A percentile compares a stretch with the other conserved stretches of the same genome.
Conservation (phyloP, 2,888 invertebrate species). For the Notocelia uddmanniana region DNA sequence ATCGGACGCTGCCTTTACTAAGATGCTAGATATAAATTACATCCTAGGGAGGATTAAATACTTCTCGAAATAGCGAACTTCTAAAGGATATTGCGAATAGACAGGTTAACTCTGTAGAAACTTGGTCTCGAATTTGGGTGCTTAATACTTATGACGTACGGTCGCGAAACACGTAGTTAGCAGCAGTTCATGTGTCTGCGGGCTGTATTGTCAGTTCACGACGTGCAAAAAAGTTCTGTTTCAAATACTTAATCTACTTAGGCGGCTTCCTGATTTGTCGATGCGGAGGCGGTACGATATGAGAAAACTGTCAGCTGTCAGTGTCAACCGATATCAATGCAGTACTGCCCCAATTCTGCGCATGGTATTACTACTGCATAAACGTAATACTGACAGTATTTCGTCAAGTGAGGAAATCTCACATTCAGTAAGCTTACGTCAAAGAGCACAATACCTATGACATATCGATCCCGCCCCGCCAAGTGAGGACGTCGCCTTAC, state of each 20-base stretch:
- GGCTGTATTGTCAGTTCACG: not conserved
- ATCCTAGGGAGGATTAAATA: constrained; percentile 15
- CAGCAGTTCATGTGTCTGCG: constrained; percentile 4
- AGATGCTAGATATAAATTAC: constrained; percentile 22
- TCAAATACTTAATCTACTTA: not conserved
- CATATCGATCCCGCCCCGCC: no score
- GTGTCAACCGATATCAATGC: no score
- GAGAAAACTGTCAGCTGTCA: no score
- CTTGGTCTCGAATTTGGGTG: constrained; percentile 16
- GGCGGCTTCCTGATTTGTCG: no score
- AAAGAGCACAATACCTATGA: no score
- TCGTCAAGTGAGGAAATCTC: no score
- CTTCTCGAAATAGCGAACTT: constrained; percentile 11
- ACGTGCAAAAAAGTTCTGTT: not conserved
- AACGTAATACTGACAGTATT: no score
- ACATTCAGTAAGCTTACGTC: no score
- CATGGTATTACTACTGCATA: no score
- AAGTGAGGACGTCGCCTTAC: no score
- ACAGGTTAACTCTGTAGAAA: constrained; percentile 18
- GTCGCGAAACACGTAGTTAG: constrained; percentile 1
- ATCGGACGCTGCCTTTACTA: not conserved
- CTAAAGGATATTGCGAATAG: constrained; percentile 16
- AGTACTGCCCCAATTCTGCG: no score
- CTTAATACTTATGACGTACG: constrained; percentile 13
- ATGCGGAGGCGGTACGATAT: no score